These are phyloP conservation scores for Bolinopsis microptera DNA, from an alignment of 37 sponge, comb jelly and placozoan genomes.

Conservation along the genomic window DNA sequence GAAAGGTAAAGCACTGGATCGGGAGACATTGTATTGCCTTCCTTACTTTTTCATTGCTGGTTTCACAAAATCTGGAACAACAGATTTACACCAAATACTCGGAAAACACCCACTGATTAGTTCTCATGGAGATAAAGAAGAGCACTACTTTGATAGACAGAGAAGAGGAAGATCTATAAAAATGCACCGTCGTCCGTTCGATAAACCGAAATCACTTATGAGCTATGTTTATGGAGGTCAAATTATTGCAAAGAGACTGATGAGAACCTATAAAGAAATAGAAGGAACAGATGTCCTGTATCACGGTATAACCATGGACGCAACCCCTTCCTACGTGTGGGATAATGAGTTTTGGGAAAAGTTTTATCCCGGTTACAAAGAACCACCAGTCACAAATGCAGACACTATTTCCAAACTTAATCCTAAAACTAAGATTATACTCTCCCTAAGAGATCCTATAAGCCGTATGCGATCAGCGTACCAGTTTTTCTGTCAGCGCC, in stretches of 20 bases:
- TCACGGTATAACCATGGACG: constrained; percentile 8
- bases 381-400: constrained; percentile 3
- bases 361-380: background rate
- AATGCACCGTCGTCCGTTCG: background rate
- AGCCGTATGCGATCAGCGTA: constrained; percentile 1
- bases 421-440: background rate
- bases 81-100: background rate
- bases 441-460: background rate
- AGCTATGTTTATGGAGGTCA: background rate
- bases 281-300: background rate
- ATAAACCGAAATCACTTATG: background rate
- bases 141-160: background rate
- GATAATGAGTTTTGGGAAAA: constrained; percentile 21
- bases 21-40: background rate
- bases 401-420: background rate
- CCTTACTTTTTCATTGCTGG: background rate
- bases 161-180: background rate
- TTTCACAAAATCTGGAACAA: constrained; percentile 26
- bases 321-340: background rate
- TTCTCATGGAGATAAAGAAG: background rate
- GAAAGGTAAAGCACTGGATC: background rate
- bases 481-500: constrained; percentile 16
- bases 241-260: background rate
- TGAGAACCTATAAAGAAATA: background rate
- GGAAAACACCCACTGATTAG: background rate